Evolutionary conservation across 2,797 vertebrate species (phyloP).

Genomic region (Onychomys arenicola): DNA sequence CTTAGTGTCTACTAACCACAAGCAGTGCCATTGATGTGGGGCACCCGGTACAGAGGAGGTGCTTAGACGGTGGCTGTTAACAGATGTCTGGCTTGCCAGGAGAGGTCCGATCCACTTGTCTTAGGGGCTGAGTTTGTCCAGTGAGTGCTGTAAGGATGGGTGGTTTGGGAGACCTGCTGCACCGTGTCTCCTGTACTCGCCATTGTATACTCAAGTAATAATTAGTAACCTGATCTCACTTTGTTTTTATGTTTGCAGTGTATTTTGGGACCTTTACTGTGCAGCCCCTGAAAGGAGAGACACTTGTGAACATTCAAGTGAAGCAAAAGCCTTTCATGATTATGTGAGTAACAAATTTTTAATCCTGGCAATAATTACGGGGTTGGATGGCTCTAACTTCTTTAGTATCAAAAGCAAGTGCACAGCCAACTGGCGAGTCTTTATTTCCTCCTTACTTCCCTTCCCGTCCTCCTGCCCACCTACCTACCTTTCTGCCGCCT

Average conservation of each 20-base stretch:
- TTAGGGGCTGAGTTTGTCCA: background rate
- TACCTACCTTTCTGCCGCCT: slow-evolving; percentile 35
- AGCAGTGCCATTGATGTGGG: background rate
- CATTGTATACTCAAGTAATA: slow-evolving; percentile 46
- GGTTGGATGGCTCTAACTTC: slow-evolving; percentile 82
- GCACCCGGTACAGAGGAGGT: background rate
- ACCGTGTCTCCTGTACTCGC: background rate
- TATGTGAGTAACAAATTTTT: slow-evolving; percentile 95
- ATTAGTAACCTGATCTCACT: slow-evolving; percentile 80
- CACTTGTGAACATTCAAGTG: slow-evolving; percentile 99
- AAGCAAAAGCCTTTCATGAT: slow-evolving; percentile 99
- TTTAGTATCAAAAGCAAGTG: slow-evolving; percentile 61
- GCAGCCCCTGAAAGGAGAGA: slow-evolving; percentile 99
- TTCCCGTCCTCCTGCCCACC: slow-evolving; percentile 22
- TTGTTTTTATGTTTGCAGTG: slow-evolving; percentile 88
- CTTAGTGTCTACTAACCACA: background rate
- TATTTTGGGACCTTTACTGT: slow-evolving; percentile 99
- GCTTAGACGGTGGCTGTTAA: background rate
- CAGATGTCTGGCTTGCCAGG: background rate
- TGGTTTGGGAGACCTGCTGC: slow-evolving; percentile 20
- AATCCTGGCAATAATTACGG: slow-evolving; percentile 86
- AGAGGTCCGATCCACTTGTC: background rate
- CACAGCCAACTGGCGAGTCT: slow-evolving; percentile 74
- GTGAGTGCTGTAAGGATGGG: background rate
- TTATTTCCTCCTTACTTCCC: slow-evolving; percentile 44